Conservation (phyloP, 2,113 vertebrate species). For the Meleagris gallopavo region DNA sequence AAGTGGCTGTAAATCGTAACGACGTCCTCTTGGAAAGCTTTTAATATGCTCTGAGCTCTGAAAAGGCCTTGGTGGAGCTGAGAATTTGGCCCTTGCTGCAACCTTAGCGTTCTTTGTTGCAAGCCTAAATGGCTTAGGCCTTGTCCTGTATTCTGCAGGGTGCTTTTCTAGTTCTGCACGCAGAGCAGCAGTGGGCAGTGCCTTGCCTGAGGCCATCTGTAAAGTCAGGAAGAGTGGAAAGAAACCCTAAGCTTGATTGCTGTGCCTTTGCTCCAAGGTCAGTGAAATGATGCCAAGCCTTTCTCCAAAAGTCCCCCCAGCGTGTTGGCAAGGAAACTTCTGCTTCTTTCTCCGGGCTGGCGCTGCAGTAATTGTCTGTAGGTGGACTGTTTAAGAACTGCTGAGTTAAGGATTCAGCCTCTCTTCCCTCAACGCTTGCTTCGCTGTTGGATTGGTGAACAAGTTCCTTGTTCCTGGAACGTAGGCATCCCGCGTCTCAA, state of each 20-base stretch:
- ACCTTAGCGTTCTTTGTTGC: fast-evolving
- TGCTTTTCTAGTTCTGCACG: fast-evolving
- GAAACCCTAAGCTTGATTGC: background rate
- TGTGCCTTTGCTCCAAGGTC: background rate
- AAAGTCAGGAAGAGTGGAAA: background rate
- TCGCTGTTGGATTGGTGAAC: fast-evolving
- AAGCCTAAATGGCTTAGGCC: fast-evolving
- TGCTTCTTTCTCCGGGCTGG: background rate
- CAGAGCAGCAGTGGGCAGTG: background rate
- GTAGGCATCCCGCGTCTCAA: fast-evolving
- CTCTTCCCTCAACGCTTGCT: background rate
- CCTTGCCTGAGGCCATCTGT: background rate
- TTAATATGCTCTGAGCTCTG: fast-evolving
- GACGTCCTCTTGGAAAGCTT: background rate
- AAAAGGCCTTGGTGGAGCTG: background rate
- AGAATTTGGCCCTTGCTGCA: fast-evolving
- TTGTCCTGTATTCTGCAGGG: fast-evolving
- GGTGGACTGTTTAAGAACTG: background rate
- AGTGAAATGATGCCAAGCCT: background rate
- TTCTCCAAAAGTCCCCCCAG: background rate
- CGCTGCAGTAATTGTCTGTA: background rate
- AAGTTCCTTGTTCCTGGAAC: background rate
- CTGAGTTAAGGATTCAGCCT: background rate
- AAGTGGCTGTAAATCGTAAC: background rate
- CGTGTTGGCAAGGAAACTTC: background rate